phyloP scores from a whole-genome alignment of 2,888 invertebrate genomes.

The Subacronicta megacephala region DNA sequence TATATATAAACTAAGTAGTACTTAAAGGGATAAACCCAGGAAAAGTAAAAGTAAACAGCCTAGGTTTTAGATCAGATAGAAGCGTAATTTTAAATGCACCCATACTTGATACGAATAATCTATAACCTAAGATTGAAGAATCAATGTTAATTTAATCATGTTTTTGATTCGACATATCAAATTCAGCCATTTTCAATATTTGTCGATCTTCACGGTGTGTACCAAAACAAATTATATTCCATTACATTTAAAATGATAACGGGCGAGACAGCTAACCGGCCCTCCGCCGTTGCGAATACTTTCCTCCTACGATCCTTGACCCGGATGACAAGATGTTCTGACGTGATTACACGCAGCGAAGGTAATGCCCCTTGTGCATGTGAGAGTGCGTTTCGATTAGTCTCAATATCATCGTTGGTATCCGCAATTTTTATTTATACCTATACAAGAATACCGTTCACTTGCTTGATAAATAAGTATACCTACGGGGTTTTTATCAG shows the following conservation, averaged over 20 bases:
- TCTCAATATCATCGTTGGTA: background rate
- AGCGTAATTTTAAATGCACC: too few relatives aligned
- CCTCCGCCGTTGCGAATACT: slow-evolving; percentile 12
- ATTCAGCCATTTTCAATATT: slow-evolving; percentile 5
- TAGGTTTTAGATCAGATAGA: too few relatives aligned
- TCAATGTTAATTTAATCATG: background rate
- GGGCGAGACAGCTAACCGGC: slow-evolving; percentile 25
- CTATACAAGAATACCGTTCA: too few relatives aligned
- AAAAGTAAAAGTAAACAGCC: too few relatives aligned
- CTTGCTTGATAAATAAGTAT: too few relatives aligned
- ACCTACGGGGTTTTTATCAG: background rate
- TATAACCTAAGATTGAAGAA: too few relatives aligned
- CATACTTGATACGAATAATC: too few relatives aligned
- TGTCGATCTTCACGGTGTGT: slow-evolving; percentile 17
- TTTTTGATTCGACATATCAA: slow-evolving; percentile 11
- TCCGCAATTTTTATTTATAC: too few relatives aligned
- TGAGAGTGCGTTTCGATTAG: background rate
- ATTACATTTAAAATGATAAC: background rate
- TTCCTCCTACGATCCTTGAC: slow-evolving; percentile 27
- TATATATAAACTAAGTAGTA: too few relatives aligned
- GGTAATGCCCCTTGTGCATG: background rate
- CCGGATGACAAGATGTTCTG: background rate
- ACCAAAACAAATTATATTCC: slow-evolving; percentile 25
- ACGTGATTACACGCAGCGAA: background rate
- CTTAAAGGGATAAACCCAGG: too few relatives aligned